These are phyloP conservation scores for Lasioglossum marginatum DNA, from an alignment of 2,888 invertebrate genomes.

Conservation along the genomic window DNA sequence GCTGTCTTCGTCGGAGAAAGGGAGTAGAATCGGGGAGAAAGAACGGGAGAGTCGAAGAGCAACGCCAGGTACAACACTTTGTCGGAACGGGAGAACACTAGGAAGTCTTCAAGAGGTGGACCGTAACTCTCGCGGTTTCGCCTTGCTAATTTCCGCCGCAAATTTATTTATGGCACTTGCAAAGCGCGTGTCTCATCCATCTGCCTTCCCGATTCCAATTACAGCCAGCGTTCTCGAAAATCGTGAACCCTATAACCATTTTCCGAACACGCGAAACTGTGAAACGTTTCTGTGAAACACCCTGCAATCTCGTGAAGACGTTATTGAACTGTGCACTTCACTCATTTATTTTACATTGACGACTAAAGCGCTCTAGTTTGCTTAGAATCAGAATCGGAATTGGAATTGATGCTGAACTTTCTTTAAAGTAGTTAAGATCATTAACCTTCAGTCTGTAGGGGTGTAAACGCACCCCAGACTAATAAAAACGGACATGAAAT, in stretches of 20 bases:
- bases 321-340: neutral
- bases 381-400: neutral
- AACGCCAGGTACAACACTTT: slow-evolving; percentile 53
- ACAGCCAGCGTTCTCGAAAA: slow-evolving; percentile 48
- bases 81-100: slow-evolving; percentile 54
- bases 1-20: slow-evolving; percentile 39
- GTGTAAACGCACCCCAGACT: too few relatives aligned
- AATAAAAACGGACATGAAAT: too few relatives aligned
- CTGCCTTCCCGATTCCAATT: slow-evolving; percentile 27
- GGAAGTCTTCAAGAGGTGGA: slow-evolving; percentile 49
- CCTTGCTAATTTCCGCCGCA: slow-evolving; percentile 72
- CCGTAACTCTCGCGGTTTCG: slow-evolving; percentile 75
- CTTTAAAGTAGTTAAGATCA: neutral
- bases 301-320: neutral
- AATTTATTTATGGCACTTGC: slow-evolving; percentile 75
- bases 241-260: slow-evolving; percentile 19
- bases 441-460: too few relatives aligned
- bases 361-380: neutral
- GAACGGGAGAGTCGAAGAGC: neutral
- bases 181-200: slow-evolving; percentile 27
- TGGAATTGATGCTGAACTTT: neutral
- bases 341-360: neutral
- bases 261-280: neutral
- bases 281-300: neutral
- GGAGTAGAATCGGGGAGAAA: neutral